These are phyloP conservation scores for Chloropsis hardwickii DNA, from an alignment of 2,113 vertebrate species.

Conservation along the genomic window DNA sequence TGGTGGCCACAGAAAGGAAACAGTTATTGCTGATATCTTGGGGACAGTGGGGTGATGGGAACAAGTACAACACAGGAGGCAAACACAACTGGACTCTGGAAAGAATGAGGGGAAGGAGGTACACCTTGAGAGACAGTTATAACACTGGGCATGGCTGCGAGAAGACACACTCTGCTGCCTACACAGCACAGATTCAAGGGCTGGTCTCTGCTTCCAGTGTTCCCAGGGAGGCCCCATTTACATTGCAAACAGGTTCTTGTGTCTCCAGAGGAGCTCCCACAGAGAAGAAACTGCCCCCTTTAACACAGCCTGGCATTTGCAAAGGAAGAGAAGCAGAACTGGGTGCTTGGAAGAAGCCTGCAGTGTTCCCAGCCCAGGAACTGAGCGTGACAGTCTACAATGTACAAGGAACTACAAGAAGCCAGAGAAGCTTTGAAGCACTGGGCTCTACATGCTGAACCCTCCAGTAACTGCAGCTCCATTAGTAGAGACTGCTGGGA, in stretches of 20 bases:
- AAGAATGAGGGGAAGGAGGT: not conserved
- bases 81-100: not conserved
- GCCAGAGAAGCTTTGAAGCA: constrained; percentile 60
- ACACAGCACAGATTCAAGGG: not conserved
- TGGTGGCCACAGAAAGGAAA: not conserved
- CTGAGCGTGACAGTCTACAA: not conserved
- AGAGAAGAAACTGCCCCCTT: not conserved
- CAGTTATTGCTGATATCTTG: not conserved
- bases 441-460: not conserved
- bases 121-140: not conserved
- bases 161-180: not conserved
- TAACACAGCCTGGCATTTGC: not conserved
- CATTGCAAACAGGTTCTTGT: not conserved
- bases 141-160: not conserved
- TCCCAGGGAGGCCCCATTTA: not conserved
- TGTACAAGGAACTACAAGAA: not conserved
- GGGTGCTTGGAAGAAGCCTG: not conserved
- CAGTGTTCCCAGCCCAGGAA: not conserved
- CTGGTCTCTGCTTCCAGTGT: not conserved
- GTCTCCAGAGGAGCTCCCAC: not conserved
- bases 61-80: not conserved
- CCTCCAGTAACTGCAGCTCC: not conserved
- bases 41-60: not conserved
- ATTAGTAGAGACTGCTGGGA: not conserved
- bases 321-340: not conserved